Base-by-base conservation (phyloP, 2,113 vertebrate species). In the Myotis davidii region DNA sequence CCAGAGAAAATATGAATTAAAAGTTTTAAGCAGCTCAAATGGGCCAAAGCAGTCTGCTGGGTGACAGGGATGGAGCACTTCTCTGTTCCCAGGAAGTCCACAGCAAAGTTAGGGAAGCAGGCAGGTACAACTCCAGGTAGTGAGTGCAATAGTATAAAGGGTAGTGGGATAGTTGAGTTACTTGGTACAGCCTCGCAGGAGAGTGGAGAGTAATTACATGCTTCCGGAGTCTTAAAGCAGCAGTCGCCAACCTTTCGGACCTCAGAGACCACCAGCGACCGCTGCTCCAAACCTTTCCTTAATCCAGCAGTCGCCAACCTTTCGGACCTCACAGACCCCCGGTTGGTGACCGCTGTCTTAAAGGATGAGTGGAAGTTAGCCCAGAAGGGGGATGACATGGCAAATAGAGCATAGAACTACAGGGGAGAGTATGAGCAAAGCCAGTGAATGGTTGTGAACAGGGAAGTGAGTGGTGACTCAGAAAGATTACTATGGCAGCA, bases 1-100 rank as follows among this genome's bases (percentile, higher is more conserved):
- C n/a, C 37, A 73, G 54, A 86, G 48, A 86, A 96, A 67, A 29
- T 16, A 90, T 23, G 70, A 69, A 72, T 78, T 50, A 50, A 92
- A 76, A 0, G 18, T 72, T 86, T 72, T 21, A 77, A 77, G 59
- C 59, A 84, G n/a, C 54, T 87, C 14, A 1, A 56, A 69, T 59
- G 23, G 50, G 27, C 56, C 23, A 61, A 37, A n/a, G 13, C 27
- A 23, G 88, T 93, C 76, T 91, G 39, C 59, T 56, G 14, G 69
- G 32, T 64, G 39, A 56, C n/a, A 56, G 67, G 37, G 18, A 59
- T 65, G 17, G 42, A 50, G 20, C 29, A 52, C 6, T 25, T n/a
- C 4, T 25, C 29, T 61, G 12, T 81, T 89, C 54, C 59, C 27
- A 25, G 29, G 18, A 42, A 23, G 61, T 29, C 52, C 25, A 37